phyloP scores from a whole-genome alignment of 2,888 invertebrate genomes.

The Pomacea canaliculata region DNA sequence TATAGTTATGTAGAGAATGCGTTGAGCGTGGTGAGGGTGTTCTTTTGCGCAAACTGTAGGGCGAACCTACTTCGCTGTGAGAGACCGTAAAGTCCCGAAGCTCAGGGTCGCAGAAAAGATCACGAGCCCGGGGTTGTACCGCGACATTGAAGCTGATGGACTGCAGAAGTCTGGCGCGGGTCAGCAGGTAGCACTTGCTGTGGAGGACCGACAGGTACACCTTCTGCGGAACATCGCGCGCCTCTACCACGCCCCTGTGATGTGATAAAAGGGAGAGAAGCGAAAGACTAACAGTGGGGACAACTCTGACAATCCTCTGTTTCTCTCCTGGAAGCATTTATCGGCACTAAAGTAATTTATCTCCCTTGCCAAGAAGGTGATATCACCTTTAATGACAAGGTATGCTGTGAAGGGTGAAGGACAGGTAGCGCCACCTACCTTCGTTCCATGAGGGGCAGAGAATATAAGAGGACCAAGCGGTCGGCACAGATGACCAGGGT shows the following conservation, averaged over 20 bases:
- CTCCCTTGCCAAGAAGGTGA: too few relatives aligned
- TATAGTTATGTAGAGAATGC: too few relatives aligned
- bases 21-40: too few relatives aligned
- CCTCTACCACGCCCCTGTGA: conserved; percentile 45
- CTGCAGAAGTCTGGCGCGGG: conserved; percentile 49
- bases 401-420: neutral
- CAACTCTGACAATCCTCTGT: too few relatives aligned
- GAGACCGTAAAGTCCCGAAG: conserved; percentile 48
- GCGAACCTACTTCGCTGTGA: conserved; percentile 28
- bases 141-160: conserved; percentile 46
- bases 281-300: too few relatives aligned
- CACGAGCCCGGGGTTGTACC: conserved; percentile 24
- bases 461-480: conserved; percentile 45
- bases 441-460: conserved; percentile 56
- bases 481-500: conserved; percentile 54
- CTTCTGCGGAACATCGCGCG: conserved; percentile 48
- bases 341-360: too few relatives aligned
- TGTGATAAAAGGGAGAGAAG: too few relatives aligned
- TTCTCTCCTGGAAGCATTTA: too few relatives aligned
- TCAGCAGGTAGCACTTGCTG: conserved; percentile 52
- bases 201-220: conserved; percentile 45
- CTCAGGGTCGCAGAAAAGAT: conserved; percentile 54
- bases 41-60: too few relatives aligned
- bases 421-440: conserved; percentile 19
- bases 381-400: neutral